A percentile compares a stretch with the other conserved stretches of the same genome.
phyloP scores from a whole-genome alignment of 2,797 vertebrate genomes.

The Semotilus atromaculatus region DNA sequence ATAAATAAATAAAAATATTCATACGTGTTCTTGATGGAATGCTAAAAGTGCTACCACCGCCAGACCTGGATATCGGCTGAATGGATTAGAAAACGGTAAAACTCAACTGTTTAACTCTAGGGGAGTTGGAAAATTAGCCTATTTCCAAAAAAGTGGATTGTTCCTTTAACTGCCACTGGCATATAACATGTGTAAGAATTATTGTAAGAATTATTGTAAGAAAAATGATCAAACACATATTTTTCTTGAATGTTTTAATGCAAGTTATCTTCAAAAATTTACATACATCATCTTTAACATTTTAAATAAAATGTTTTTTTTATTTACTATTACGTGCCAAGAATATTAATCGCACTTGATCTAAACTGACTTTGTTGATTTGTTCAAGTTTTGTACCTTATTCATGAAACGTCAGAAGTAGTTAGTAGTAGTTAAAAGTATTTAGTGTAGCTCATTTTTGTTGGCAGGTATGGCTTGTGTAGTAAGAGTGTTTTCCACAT shows the following conservation, averaged over 20 bases:
- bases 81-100: no score
- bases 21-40: no score
- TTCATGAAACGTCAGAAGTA: not conserved
- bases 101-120: no score
- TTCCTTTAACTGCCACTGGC: not conserved
- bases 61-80: no score
- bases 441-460: not conserved
- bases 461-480: not conserved
- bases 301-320: no score
- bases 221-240: not conserved
- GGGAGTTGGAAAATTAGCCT: no score
- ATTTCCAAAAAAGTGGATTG: no score
- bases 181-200: not conserved
- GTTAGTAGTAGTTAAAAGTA: not conserved
- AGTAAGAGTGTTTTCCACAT: not conserved
- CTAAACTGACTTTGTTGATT: not conserved
- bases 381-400: not conserved
- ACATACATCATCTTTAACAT: no score
- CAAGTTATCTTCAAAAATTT: not conserved
- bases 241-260: no score
- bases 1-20: no score
- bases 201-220: not conserved
- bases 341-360: not conserved
- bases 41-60: no score
- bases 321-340: not conserved